Base-by-base conservation (phyloP, 2,113 vertebrate genomes). In the Gobio gobio region DNA sequence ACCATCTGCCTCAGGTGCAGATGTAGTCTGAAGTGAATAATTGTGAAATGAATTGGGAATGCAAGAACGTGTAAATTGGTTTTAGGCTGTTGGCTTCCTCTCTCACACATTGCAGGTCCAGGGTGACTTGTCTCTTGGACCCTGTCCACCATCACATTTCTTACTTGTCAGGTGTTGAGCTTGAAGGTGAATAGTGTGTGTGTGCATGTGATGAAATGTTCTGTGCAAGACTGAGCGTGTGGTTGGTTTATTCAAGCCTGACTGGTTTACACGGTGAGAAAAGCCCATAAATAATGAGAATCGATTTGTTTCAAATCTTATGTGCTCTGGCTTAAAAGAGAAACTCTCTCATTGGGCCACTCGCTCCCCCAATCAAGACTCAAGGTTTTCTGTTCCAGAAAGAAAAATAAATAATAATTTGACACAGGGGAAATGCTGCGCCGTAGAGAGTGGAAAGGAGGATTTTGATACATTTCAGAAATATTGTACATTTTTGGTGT, bases 11-110 rank as follows among this genome's bases (percentile, higher is more conserved):
- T 63, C 24, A 80, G 78, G 59, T 80, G 78, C 43, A 49, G 78
- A 64, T 64, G 14, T 29, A 64, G 78, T 80, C 78, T 64, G 59
- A 29, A 80, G 59, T 64, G 58, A 80, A 64, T 80, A 63, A 64
- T 80, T 80, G 59, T 29, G 56, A 80, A 64, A 80, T 80, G 8
- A 80, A 64, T 80, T 80, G 78, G 43, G 43, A 80, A 80, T 26
- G 29, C 58, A 56, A 20, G 45, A 56, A n/a, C 10, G 59, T 59
- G 26, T 49, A 45, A 74, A 66, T 56, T 66, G 78, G 78, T 64
- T 83, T 83, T 64, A 59, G 43, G 78, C 43, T 66, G 59, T 49
- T 18, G 16, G 43, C 16, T 80, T 47, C 78, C 24, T 64, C 59
- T 64, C 78, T 80, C 24, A 49, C 78, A 64, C 78, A 33, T 61